Conservation (phyloP, 2,888 invertebrate genomes). For the Hirudinaria manillensis region DNA sequence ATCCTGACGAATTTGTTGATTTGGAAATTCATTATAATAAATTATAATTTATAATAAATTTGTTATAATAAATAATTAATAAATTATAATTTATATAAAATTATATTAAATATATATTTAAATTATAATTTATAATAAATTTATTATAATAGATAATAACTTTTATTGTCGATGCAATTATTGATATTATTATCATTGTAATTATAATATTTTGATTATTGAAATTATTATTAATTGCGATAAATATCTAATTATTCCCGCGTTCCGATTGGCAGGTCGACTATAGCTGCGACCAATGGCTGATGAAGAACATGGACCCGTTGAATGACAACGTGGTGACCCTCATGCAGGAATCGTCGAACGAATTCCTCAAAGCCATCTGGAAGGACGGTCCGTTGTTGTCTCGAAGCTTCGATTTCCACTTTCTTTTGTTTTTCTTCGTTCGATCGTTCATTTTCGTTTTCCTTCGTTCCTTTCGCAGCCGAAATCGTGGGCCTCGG, state of each 20-base stretch:
- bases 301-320: constrained; percentile 99
- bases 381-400: constrained; percentile 81
- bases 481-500: constrained; percentile 98
- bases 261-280: constrained; percentile 59
- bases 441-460: background rate
- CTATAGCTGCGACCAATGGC: constrained; percentile 91
- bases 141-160: background rate
- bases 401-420: background rate
- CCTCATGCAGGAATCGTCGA: constrained; percentile 74
- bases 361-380: constrained; percentile 63
- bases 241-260: constrained; percentile 43
- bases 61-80: too few species aligned
- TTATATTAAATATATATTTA: too few species aligned
- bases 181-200: background rate
- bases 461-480: constrained; percentile 43
- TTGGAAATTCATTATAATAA: too few species aligned
- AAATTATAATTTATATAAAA: too few species aligned
- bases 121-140: background rate
- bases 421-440: background rate
- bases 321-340: constrained; percentile 97
- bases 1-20: too few species aligned
- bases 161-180: background rate
- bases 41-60: too few species aligned
- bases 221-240: background rate
- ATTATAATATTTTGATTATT: background rate